Evolutionary conservation across 2,888 invertebrate genomes (phyloP).

Genomic region (Drosophila longiperda): DNA sequence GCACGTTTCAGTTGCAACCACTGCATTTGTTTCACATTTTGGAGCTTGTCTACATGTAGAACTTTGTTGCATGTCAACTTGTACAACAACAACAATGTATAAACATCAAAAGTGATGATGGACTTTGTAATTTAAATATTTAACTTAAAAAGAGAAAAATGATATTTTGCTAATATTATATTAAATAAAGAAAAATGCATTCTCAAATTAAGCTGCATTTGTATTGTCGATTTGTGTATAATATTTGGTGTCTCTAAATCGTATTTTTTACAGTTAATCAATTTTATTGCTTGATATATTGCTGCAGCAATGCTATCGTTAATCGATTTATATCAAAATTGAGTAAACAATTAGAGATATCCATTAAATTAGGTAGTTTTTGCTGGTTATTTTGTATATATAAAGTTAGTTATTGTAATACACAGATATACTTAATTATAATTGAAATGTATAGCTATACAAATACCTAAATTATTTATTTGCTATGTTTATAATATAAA

Average conservation of each 20-base stretch:
- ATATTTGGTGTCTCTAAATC: not conserved
- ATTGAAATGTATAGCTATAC: not conserved
- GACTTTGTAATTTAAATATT: not conserved
- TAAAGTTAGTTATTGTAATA: too few species aligned
- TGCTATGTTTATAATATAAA: too few species aligned
- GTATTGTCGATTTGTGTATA: too few species aligned
- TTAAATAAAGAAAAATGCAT: not conserved
- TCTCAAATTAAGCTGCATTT: not conserved
- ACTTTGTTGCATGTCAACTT: constrained; percentile 21
- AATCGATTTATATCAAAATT: not conserved
- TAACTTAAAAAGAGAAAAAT: not conserved
- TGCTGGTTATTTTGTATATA: not conserved
- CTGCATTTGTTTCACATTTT: constrained; percentile 17
- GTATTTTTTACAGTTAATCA: not conserved
- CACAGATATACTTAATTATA: fast-evolving
- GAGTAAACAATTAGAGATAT: not conserved
- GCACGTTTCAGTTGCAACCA: constrained; percentile 3
- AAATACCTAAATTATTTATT: not conserved
- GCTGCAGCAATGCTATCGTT: not conserved
- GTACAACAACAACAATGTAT: not conserved
- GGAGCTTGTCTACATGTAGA: not conserved
- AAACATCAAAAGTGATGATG: not conserved
- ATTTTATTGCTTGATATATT: not conserved
- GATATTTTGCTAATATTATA: not conserved
- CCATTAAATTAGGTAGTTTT: not conserved